Conservation (phyloP, 64 coral and sea anemone genomes). For the Catalaphyllia jardinei region DNA sequence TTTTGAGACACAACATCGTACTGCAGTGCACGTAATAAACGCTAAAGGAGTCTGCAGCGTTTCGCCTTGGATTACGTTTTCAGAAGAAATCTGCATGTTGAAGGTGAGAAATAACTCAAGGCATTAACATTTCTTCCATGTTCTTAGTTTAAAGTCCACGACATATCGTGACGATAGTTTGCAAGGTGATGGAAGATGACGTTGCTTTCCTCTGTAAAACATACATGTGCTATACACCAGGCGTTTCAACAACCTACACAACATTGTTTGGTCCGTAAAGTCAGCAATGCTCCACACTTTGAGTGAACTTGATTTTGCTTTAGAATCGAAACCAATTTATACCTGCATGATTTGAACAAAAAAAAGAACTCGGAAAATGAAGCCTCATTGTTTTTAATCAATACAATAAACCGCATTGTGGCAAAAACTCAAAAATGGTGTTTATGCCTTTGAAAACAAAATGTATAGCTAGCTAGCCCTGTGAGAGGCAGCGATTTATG, state of each 20-base stretch:
- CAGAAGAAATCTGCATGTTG: too few relatives aligned
- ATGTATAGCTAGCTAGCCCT: not conserved
- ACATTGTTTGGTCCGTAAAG: not conserved
- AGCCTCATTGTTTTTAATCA: not conserved
- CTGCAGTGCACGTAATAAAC: not conserved
- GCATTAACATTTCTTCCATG: not conserved
- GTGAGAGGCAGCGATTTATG: not conserved
- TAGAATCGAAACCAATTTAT: not conserved
- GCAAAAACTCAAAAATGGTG: not conserved
- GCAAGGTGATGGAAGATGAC: not conserved
- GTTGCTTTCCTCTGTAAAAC: not conserved
- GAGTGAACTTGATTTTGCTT: not conserved
- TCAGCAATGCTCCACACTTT: not conserved
- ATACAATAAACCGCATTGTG: not conserved
- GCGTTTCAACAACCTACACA: not conserved
- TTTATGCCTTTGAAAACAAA: not conserved
- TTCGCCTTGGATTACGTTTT: not conserved
- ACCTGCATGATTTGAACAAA: not conserved
- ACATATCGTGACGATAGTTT: not conserved
- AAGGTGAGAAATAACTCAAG: slow-evolving; percentile 2
- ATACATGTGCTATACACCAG: not conserved
- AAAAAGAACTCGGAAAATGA: not conserved
- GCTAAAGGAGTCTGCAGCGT: not conserved
- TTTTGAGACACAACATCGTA: not conserved
- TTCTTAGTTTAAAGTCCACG: too few relatives aligned